Evolutionary conservation across 2,113 vertebrate genomes (phyloP).

Genomic region (Microtus ochrogaster): DNA sequence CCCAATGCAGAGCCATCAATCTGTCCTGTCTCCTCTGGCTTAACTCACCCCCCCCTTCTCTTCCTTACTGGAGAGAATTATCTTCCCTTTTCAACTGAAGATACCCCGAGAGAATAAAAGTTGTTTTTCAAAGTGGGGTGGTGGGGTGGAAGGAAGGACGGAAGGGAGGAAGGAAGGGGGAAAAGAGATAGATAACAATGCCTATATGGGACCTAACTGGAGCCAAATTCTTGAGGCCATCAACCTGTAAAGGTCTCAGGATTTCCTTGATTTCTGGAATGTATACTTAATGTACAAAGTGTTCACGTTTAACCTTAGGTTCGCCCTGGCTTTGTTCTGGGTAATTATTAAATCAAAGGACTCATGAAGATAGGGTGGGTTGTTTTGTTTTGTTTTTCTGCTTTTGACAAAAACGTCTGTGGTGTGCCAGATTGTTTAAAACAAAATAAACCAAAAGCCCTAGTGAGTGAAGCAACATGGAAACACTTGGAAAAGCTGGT

Average conservation of each 20-base stretch:
- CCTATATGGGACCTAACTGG: background rate
- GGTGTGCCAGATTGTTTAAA: slow-evolving; percentile 39
- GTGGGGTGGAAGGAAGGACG: slow-evolving; percentile 4
- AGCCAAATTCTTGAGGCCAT: background rate
- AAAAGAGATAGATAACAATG: slow-evolving; percentile 5
- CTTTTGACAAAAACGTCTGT: background rate
- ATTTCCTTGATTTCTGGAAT: background rate
- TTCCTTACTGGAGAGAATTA: slow-evolving; percentile 36
- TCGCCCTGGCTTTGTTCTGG: slow-evolving; percentile 42
- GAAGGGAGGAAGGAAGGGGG: slow-evolving; percentile 21
- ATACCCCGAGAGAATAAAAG: slow-evolving; percentile 68
- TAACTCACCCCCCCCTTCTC: background rate
- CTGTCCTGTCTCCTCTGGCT: background rate
- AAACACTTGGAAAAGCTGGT: background rate
- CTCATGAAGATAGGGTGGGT: background rate
- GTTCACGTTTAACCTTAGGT: background rate
- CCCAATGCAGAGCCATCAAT: background rate
- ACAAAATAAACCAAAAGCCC: background rate
- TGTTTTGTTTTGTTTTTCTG: slow-evolving; percentile 14
- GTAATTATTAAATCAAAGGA: slow-evolving; percentile 38
- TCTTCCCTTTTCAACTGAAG: slow-evolving; percentile 53
- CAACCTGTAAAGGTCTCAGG: slow-evolving; percentile 3
- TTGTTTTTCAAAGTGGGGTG: slow-evolving; percentile 64
- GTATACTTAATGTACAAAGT: background rate
- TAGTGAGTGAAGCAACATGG: background rate